Conservation (phyloP, 1,140 invertebrate genomes). For the Drosophila grimshawi region DNA sequence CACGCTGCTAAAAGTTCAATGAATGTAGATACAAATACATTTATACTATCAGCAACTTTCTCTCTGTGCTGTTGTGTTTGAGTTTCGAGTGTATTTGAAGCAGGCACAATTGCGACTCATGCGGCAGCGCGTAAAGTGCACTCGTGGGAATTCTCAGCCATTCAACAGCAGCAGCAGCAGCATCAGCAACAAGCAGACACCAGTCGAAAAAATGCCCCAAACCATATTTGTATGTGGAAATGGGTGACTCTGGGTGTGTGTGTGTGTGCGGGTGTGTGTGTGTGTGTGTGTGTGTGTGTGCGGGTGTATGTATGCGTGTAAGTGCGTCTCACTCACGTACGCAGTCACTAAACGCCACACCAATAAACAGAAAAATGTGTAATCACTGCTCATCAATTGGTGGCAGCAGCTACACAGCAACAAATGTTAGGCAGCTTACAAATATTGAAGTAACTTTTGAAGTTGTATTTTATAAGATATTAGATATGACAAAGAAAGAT, state of each 20-base stretch:
- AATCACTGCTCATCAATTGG: constrained; percentile 77
- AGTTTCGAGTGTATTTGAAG: constrained; percentile 9
- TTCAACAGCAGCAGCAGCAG: constrained; percentile 8
- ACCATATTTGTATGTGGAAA: constrained; percentile 27
- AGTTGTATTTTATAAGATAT: too few species aligned
- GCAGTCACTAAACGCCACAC: constrained; percentile 29
- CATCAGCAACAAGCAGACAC: constrained; percentile 22
- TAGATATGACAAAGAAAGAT: too few species aligned
- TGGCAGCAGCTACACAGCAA: constrained; percentile 44
- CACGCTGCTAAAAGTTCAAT: constrained; percentile 53
- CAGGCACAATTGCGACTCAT: constrained; percentile 58
- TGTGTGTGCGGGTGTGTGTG: neutral
- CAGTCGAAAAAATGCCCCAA: constrained; percentile 8
- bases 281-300: neutral
- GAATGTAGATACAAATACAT: constrained; percentile 40
- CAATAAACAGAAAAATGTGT: constrained; percentile 63
- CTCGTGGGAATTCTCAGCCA: constrained; percentile 64
- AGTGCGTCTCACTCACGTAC: constrained; percentile 58
- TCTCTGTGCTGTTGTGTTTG: constrained; percentile 12
- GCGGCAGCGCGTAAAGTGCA: constrained; percentile 69
- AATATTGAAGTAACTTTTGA: too few species aligned
- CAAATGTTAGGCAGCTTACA: constrained; percentile 18
- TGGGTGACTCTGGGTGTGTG: neutral
- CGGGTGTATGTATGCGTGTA: neutral
- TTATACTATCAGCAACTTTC: constrained; percentile 46